Base-by-base conservation (phyloP, 2,888 invertebrate species). In the Pemphredon lugubris region DNA sequence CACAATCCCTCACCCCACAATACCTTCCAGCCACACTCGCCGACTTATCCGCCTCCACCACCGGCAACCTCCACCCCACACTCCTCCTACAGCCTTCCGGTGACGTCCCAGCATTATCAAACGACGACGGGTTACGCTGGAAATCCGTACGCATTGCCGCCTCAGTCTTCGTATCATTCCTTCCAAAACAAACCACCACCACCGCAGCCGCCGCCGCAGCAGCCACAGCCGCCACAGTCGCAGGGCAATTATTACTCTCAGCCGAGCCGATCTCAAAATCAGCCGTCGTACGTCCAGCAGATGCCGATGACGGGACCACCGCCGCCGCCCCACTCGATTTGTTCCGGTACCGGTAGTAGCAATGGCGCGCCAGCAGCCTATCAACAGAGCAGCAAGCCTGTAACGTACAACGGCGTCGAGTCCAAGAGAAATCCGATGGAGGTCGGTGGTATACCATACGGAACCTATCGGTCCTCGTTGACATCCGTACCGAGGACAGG, bases 51-150 rank as follows among this genome's bases (percentile, higher is more conserved):
- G 2, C 91, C 91, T 21, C 91, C 92, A 5, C 90, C 92, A 5
- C 91, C 92, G 3, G 90, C 91, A 13, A 53, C 72, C 39, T 92
- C 92, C 1, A 91, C 92, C 77, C 91, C 92, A 14, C 92, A 92
- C 74, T 76, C 81, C 74, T 76, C 81, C 51, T 83, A 83, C 64
- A 77, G 68, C 61, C 79, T 83, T 21, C 91, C 92, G 0, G 90
- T 91, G 16, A 92, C 91, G 75, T 90, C 91, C 54, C 91, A 91
- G 76, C 92, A 90, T 21, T 88, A 88, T 54, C 86, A 84, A 48
- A 53, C 85, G 87, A 57, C 68, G 23, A 67, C 59, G 34, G 75
- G 83, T 88, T 63, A 84, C 89, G 57, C 90, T 3, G 55, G 45
- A 0, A 91, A 91, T 14, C 91, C 91, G 6, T 91, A 91, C 21